Evolutionary conservation across 2,797 vertebrate species (phyloP).

Genomic region (Sebastes hubbsi): DNA sequence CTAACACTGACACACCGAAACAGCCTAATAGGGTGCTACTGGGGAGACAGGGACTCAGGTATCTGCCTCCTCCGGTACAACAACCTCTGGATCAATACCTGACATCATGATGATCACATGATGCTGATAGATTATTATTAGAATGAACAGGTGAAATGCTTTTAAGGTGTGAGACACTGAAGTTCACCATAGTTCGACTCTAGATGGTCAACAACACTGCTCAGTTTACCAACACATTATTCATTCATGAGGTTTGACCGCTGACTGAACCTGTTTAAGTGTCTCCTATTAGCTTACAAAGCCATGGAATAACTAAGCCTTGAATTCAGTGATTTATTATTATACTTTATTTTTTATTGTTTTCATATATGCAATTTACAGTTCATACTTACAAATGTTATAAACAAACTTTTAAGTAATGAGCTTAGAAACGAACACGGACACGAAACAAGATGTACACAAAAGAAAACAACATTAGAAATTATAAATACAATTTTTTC

Average conservation of each 20-base stretch:
- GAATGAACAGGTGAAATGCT: neutral
- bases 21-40: conserved; percentile 57
- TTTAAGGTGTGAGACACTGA: neutral
- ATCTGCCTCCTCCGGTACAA: neutral
- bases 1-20: conserved; percentile 34
- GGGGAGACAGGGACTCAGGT: neutral
- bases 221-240: conserved; percentile 45
- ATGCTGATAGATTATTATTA: neutral
- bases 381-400: too few species aligned
- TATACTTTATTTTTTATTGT: too few species aligned
- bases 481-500: fast-evolving
- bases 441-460: too few species aligned
- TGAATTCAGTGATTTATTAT: conserved; percentile 6
- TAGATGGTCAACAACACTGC: neutral
- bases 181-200: neutral
- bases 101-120: neutral
- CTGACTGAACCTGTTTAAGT: conserved; percentile 1
- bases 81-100: neutral
- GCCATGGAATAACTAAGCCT: neutral
- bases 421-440: too few species aligned
- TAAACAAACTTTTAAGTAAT: too few species aligned
- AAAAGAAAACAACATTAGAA: too few species aligned
- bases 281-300: conserved; percentile 21
- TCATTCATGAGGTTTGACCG: conserved; percentile 20
- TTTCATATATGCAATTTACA: too few species aligned